These are phyloP conservation scores for Dipodomys spectabilis DNA, from an alignment of 2,113 vertebrate genomes.

Conservation along the genomic window DNA sequence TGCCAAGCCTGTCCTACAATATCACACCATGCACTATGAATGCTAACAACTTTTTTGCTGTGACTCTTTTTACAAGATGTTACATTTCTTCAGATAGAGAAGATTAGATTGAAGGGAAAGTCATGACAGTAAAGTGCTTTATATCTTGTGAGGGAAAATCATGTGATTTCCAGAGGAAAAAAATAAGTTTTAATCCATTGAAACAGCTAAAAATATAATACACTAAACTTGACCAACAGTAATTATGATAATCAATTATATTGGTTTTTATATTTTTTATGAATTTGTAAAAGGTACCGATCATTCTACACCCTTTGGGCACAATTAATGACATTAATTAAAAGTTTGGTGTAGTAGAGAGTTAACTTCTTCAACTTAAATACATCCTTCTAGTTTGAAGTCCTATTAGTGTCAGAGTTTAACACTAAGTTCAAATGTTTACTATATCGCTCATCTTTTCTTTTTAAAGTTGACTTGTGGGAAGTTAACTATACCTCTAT, in stretches of 20 bases:
- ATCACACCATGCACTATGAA: constrained; percentile 73
- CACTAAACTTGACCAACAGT: constrained; percentile 12
- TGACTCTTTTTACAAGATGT: constrained; percentile 19
- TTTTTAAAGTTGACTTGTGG: neutral
- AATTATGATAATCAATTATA: constrained; percentile 57
- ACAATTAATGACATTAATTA: constrained; percentile 63
- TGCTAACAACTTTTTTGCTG: constrained; percentile 79
- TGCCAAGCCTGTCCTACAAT: constrained; percentile 68
- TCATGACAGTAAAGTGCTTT: constrained; percentile 2
- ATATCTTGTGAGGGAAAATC: constrained; percentile 6
- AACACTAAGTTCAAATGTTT: neutral
- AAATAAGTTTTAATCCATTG: constrained; percentile 11
- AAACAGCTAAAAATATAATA: constrained; percentile 40
- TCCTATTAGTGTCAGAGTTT: neutral
- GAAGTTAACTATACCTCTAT: neutral
- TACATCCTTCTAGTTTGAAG: constrained; percentile 25
- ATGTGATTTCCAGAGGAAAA: neutral
- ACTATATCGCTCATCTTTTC: neutral
- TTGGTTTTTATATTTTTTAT: constrained; percentile 36
- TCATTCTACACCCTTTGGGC: constrained; percentile 21
- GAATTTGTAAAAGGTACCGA: constrained; percentile 23
- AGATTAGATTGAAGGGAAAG: neutral
- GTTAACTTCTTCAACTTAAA: constrained; percentile 39
- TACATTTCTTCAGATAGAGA: constrained; percentile 22
- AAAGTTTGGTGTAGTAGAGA: constrained; percentile 29